These are phyloP conservation scores for Hydrolagus affinis DNA, from an alignment of 2,113 vertebrate species.

Conservation along the genomic window DNA sequence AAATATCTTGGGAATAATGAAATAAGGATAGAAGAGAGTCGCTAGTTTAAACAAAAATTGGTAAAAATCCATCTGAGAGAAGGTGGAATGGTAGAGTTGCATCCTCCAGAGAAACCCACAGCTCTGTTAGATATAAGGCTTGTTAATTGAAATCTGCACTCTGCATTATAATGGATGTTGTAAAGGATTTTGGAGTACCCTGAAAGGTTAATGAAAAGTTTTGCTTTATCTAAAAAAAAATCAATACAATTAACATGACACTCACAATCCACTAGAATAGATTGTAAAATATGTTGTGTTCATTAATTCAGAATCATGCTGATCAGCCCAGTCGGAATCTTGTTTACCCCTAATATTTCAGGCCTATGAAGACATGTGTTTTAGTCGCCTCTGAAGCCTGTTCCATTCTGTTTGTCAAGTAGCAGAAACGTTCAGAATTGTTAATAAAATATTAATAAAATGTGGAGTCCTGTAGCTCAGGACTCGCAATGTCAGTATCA, in stretches of 20 bases:
- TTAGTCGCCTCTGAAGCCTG: no score
- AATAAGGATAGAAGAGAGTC: neutral
- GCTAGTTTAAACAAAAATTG: neutral
- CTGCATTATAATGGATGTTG: neutral
- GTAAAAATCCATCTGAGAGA: neutral
- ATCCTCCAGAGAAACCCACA: neutral
- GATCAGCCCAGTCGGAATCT: no score
- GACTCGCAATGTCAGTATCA: neutral
- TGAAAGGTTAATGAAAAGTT: neutral
- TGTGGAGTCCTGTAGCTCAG: no score
- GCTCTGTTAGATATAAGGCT: neutral
- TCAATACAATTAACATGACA: neutral
- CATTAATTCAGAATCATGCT: no score
- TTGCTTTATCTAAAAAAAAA: neutral
- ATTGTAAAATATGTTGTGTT: no score
- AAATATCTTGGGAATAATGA: neutral
- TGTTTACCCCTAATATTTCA: no score
- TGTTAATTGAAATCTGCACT: neutral
- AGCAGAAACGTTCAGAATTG: no score
- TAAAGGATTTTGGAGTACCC: no score
- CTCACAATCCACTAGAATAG: neutral
- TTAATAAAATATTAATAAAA: no score
- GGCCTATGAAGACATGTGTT: no score
- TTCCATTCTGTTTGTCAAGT: no score
- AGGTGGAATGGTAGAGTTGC: neutral